Percentiles rank a stretch among this genome's conserved stretches.
Evolutionary conservation across 2,888 invertebrate genomes (phyloP).

Genomic region (Melitaea athalia): DNA sequence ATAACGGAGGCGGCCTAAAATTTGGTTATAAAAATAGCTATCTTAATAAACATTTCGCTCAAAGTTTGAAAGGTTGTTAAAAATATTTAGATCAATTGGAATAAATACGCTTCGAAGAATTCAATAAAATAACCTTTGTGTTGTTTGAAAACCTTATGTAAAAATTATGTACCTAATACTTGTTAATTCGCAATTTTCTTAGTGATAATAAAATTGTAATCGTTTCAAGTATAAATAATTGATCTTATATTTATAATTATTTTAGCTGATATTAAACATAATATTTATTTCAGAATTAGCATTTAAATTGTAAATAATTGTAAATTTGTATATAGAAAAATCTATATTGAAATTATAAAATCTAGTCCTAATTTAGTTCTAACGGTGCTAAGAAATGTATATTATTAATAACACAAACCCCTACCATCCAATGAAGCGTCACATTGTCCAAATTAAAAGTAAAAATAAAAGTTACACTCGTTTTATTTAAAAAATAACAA

Average conservation of each 20-base stretch:
- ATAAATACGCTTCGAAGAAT: conserved; percentile 10
- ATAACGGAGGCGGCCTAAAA: conserved; percentile 16
- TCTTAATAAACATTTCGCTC: conserved; percentile 30
- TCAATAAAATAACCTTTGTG: background rate
- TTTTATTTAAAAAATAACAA: background rate
- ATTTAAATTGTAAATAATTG: conserved; percentile 43
- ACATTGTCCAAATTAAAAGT: background rate
- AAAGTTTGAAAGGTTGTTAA: conserved; percentile 32
- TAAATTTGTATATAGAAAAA: conserved; percentile 63
- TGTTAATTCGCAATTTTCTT: background rate
- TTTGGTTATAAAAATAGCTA: conserved; percentile 11
- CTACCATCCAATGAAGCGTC: conserved; percentile 38
- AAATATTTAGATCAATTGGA: conserved; percentile 21
- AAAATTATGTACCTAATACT: background rate
- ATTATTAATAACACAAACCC: conserved; percentile 48
- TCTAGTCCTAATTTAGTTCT: conserved; percentile 81
- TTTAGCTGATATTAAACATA: background rate
- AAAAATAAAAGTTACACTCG: background rate
- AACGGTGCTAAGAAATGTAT: conserved; percentile 81
- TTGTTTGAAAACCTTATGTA: conserved; percentile 11
- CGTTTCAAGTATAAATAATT: background rate
- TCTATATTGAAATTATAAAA: conserved; percentile 57
- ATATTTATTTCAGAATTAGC: conserved; percentile 24
- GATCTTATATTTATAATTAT: background rate
- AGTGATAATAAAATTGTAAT: background rate